Base-by-base conservation (phyloP, 37 sponge, comb jelly and placozoan species). In the Axinella damicornis region DNA sequence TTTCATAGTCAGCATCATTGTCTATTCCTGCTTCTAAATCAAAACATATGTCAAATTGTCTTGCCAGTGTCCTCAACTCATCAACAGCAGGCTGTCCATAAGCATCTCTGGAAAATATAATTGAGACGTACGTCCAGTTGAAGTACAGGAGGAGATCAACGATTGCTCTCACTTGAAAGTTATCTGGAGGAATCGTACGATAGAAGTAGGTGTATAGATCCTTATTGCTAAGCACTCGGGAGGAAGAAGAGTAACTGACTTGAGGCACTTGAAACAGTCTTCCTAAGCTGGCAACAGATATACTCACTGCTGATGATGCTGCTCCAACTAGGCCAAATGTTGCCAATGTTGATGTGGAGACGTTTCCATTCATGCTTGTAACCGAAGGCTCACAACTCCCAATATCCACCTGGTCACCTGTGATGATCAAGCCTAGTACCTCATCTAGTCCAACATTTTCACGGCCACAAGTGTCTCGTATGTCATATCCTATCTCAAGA, bases 221-320 rank as follows among this genome's bases (percentile, higher is more conserved):
- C 13, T 80, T 46, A 57, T 95, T 85, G 56, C 86, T 92, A 19
- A 95, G 89, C 5, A 76, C 33, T 9, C 84, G 61, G 14, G 80
- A 77, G n/a, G 95, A 65, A 14, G 92, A 92, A 56, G 90, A 61
- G 53, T 88, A 95, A 67, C 95, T 92, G 28, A 95, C 71, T 68
- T 86, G 89, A 5, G 95, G 89, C 28, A 84, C 71, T 27, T 69
- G 35, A 56, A 95, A 95, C 14, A 89, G 60, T 5, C 87, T 46
- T 19, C 84, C 35, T 24, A 95, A 72, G 28, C 75, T 79, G 0
- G 95, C 87, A 12, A 88, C 78, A 12, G 89, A 62, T 25, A 81
- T 37, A 19, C 83, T 57, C 21, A 88, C 85, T 53, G 75, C 35
- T 37, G 86, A 88, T 33, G 83, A 40, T 11, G 89, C 86, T 30